phyloP scores from a whole-genome alignment of 2,888 invertebrate species.

The Prostheceraeus crozeri region DNA sequence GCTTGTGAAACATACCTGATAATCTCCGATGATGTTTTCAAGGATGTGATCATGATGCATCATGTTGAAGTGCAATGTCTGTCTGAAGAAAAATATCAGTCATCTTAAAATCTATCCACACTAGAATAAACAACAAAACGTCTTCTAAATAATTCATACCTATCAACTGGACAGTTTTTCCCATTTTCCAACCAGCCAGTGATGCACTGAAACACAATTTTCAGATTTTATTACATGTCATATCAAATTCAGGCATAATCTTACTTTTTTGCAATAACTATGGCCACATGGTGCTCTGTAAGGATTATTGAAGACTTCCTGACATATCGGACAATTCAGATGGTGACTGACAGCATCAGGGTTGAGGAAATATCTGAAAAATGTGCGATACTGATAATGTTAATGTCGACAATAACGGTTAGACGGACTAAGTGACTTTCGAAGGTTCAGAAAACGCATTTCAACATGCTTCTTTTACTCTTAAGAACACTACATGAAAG shows the following conservation, averaged over 20 bases:
- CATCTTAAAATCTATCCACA: neutral
- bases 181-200: conserved; percentile 45
- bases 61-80: neutral
- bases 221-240: neutral
- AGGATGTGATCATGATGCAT: conserved; percentile 50
- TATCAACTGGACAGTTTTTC: conserved; percentile 49
- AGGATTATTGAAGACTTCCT: conserved; percentile 47
- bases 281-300: conserved; percentile 50
- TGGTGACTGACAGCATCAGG: conserved; percentile 47
- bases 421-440: too few relatives aligned
- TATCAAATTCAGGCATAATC: neutral
- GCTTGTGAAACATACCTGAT: conserved; percentile 47
- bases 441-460: too few relatives aligned
- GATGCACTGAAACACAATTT: conserved; percentile 46
- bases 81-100: conserved; percentile 42
- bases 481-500: too few relatives aligned
- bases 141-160: conserved; percentile 38
- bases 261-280: conserved; percentile 48
- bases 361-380: conserved; percentile 46
- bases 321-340: conserved; percentile 48
- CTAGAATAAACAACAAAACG: neutral
- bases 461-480: too few relatives aligned
- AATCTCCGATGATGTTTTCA: conserved; percentile 51
- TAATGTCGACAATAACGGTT: too few relatives aligned
- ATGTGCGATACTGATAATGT: too few relatives aligned